Percentiles rank a stretch among this genome's conserved stretches.
These are phyloP conservation scores for Orientallactaga bullata DNA, from an alignment of 2,113 vertebrate genomes.

Conservation along the genomic window DNA sequence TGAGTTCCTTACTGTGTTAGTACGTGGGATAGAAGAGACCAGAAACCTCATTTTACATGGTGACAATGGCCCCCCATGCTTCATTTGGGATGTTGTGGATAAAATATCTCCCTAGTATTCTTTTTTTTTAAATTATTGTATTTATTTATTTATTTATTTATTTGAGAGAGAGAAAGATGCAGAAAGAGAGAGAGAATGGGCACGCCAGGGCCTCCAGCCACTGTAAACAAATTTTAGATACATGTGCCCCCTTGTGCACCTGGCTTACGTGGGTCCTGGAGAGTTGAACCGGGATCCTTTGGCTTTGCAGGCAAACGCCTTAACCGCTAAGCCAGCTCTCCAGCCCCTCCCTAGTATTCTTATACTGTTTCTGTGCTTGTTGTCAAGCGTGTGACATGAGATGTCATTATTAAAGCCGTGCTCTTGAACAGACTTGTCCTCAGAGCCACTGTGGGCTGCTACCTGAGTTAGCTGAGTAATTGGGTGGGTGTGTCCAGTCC, in stretches of 20 bases:
- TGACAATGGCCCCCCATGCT: not conserved
- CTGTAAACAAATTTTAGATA: too few species aligned
- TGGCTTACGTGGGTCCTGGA: too few species aligned
- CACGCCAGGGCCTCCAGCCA: too few species aligned
- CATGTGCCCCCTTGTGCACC: too few species aligned
- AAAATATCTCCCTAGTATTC: not conserved
- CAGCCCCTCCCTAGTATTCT: conserved; percentile 14
- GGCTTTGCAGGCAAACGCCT: too few species aligned
- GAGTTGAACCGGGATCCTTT: too few species aligned
- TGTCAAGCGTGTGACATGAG: not conserved
- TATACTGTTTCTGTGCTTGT: not conserved
- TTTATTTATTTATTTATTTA: too few species aligned
- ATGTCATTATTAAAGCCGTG: not conserved
- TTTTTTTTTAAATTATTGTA: too few species aligned
- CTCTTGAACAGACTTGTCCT: not conserved
- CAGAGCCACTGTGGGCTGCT: not conserved
- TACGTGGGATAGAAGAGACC: not conserved
- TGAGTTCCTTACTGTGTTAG: fast-evolving
- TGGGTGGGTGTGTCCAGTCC: not conserved
- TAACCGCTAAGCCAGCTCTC: too few species aligned
- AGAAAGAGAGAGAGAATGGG: too few species aligned
- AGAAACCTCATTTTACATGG: not conserved
- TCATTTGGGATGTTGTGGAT: not conserved
- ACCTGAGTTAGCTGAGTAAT: not conserved
- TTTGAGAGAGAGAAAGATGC: too few species aligned